Conservation (phyloP, 2,797 vertebrate species). For the Acropternis orthonyx region DNA sequence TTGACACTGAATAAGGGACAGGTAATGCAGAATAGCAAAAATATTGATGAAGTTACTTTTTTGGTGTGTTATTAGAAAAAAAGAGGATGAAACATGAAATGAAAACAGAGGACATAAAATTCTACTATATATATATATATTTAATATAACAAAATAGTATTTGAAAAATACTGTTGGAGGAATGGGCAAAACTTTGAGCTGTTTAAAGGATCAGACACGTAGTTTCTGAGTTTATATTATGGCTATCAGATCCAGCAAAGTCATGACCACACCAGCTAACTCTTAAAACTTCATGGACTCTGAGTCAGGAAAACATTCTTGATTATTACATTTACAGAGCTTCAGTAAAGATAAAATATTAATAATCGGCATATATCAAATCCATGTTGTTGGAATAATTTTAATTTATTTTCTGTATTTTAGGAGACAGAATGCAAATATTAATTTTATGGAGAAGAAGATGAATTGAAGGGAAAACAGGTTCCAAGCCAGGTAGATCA, state of each 20-base stretch:
- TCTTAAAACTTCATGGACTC: background rate
- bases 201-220: background rate
- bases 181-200: background rate
- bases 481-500: constrained; percentile 33
- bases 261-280: background rate
- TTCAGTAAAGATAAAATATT: background rate
- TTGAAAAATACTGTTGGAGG: background rate
- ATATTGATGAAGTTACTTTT: background rate
- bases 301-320: background rate
- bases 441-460: background rate
- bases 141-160: background rate
- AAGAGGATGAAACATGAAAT: background rate
- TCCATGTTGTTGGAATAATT: background rate
- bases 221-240: background rate
- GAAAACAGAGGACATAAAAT: background rate
- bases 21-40: background rate
- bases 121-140: background rate
- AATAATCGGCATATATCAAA: background rate
- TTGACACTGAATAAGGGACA: background rate
- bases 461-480: background rate
- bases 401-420: background rate
- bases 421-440: background rate
- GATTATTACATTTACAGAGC: background rate
- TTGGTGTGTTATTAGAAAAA: background rate
- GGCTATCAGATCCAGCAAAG: background rate